Conservation (phyloP, 2,888 invertebrate species). For the Anoplius nigerrimus region DNA sequence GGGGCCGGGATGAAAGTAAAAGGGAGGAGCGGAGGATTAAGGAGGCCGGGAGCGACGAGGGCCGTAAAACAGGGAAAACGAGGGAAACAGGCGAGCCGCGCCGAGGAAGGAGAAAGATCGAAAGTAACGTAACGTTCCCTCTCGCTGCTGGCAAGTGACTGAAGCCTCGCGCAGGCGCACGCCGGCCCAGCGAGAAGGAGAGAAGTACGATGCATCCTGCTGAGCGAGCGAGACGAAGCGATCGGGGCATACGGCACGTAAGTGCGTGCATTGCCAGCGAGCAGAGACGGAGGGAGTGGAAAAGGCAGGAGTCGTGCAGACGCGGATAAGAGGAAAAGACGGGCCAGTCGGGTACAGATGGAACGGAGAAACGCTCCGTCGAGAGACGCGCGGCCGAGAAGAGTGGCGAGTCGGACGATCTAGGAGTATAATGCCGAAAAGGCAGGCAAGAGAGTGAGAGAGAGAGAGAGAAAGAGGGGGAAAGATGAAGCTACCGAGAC, state of each 20-base stretch:
- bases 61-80: slow-evolving; percentile 19
- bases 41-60: slow-evolving; percentile 24
- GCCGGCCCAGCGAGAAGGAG: slow-evolving; percentile 17
- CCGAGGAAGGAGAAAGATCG: neutral
- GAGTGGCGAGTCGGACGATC: too few relatives aligned
- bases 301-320: neutral
- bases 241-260: too few relatives aligned
- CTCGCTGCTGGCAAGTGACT: slow-evolving; percentile 18
- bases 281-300: too few relatives aligned
- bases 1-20: too few relatives aligned
- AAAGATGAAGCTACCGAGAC: neutral
- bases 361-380: neutral
- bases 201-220: slow-evolving; percentile 10
- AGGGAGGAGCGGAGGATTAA: slow-evolving; percentile 33
- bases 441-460: neutral
- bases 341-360: neutral
- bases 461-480: neutral
- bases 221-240: too few relatives aligned
- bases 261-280: too few relatives aligned
- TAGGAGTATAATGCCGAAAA: neutral
- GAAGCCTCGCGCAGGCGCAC: slow-evolving; percentile 33
- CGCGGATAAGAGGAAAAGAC: slow-evolving; percentile 14
- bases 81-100: slow-evolving; percentile 14
- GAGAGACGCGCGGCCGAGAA: neutral
- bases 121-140: slow-evolving; percentile 31